phyloP scores from a whole-genome alignment of 2,888 invertebrate genomes.

The Conomelus anceps region DNA sequence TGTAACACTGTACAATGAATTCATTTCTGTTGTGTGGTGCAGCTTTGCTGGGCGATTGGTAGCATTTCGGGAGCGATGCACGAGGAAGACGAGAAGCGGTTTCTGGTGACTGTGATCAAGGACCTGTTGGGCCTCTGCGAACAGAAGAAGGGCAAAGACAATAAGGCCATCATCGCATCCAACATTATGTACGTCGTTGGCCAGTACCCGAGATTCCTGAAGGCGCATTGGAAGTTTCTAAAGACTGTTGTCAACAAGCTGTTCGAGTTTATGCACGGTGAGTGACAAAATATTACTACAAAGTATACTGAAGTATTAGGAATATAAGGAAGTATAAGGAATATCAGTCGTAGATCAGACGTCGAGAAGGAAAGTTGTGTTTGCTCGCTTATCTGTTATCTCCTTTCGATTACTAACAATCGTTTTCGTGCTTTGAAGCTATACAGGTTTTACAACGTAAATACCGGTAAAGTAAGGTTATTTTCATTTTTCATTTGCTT shows the following conservation, averaged over 20 bases:
- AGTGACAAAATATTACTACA: constrained; percentile 30
- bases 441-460: too few relatives aligned
- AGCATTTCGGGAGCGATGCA: constrained; percentile 98
- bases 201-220: constrained; percentile 95
- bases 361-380: too few relatives aligned
- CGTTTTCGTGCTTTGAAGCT: too few relatives aligned
- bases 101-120: constrained; percentile 97
- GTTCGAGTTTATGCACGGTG: constrained; percentile 98
- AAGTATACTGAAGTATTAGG: too few relatives aligned
- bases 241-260: constrained; percentile 99
- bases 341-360: too few relatives aligned
- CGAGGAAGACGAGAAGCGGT: constrained; percentile 98
- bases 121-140: constrained; percentile 95
- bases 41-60: constrained; percentile 98
- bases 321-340: too few relatives aligned
- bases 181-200: constrained; percentile 99
- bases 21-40: constrained; percentile 30
- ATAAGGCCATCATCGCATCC: constrained; percentile 99
- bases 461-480: too few relatives aligned
- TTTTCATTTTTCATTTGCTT: too few relatives aligned
- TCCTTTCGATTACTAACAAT: too few relatives aligned
- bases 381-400: too few relatives aligned
- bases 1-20: not conserved
- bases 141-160: constrained; percentile 98
- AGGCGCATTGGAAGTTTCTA: constrained; percentile 99